phyloP scores from a whole-genome alignment of 2,113 vertebrate species.

The Lagopus muta region DNA sequence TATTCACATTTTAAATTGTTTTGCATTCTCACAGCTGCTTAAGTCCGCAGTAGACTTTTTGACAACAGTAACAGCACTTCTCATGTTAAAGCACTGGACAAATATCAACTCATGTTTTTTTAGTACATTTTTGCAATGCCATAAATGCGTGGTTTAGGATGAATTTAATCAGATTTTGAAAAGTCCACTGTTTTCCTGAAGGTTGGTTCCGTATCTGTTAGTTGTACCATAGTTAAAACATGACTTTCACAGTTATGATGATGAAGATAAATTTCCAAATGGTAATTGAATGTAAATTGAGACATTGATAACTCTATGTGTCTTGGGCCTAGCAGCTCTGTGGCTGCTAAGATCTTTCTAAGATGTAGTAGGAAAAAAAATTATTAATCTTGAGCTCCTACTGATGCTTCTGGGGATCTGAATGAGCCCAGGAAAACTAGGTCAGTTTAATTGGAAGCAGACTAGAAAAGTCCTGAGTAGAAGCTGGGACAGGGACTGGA shows the following conservation, averaged over 20 bases:
- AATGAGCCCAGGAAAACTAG: not conserved
- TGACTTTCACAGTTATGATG: not conserved
- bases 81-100: slow-evolving; percentile 59
- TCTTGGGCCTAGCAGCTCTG: slow-evolving; percentile 23
- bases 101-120: slow-evolving; percentile 63
- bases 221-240: not conserved
- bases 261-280: slow-evolving; percentile 41
- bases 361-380: not conserved
- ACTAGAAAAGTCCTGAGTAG: not conserved
- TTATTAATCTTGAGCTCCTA: not conserved
- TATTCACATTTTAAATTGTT: slow-evolving; percentile 66
- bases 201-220: slow-evolving; percentile 4
- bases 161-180: slow-evolving; percentile 46
- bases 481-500: not conserved
- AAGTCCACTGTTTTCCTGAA: not conserved
- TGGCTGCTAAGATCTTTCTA: slow-evolving; percentile 2
- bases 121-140: slow-evolving; percentile 70
- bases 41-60: slow-evolving; percentile 64
- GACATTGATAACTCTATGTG: slow-evolving; percentile 25
- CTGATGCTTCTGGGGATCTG: slow-evolving; percentile 20
- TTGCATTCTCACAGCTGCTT: slow-evolving; percentile 57
- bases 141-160: slow-evolving; percentile 50
- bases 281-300: slow-evolving; percentile 52
- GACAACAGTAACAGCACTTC: slow-evolving; percentile 51
- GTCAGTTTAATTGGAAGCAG: slow-evolving; percentile 3